Base-by-base conservation (phyloP, 1,140 invertebrate genomes). In the Meteorus sp. region DNA sequence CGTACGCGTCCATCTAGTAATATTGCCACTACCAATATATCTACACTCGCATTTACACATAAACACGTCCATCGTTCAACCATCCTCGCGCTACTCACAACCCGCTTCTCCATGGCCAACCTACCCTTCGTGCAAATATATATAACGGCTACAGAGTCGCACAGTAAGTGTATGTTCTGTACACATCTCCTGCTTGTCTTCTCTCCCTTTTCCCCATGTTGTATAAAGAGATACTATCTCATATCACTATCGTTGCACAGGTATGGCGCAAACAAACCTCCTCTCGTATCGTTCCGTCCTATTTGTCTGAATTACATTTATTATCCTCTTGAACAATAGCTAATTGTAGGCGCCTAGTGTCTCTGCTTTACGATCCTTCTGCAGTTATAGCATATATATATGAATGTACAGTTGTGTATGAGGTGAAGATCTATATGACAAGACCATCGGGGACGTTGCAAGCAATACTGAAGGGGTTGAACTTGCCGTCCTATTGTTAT, bases 291-390 rank as follows among this genome's bases (percentile, higher is more conserved):
- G 41, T 56, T 60, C 44, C 41, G 35, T 51, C 63, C n/a, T 67
- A 67, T 75, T 75, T 70, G 62, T 65, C 65, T 59, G 62, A 74
- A 74, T 74, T 71, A 70, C 68, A 68, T 73, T 73, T 67, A 69
- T 68, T 64, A 65, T 61, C 57, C 29, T 39, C 56, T 56, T 54
- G 57, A 63, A 66, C 66, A 66, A 70, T 65, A 64, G 69, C 66
- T 64, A 68, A 68, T 69, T 63, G 56, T 66, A 67, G n/a, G 59
- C 57, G 23, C 52, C 59, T n/a, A 61, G 56, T 66, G 59, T 65
- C 67, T 68, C 60, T 70, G 63, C 67, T 72, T 74, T 72, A 73
- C 64, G 72, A 72, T 72, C 66, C 59, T 39, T 3, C 48, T 25
- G 13, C 35, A 43, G 25, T 35, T 35, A 37, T 13, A 37, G 29